A percentile compares a stretch with the other conserved stretches of the same genome.
Evolutionary conservation across 2,888 invertebrate genomes (phyloP).

Genomic region (Chorisops tibialis): DNA sequence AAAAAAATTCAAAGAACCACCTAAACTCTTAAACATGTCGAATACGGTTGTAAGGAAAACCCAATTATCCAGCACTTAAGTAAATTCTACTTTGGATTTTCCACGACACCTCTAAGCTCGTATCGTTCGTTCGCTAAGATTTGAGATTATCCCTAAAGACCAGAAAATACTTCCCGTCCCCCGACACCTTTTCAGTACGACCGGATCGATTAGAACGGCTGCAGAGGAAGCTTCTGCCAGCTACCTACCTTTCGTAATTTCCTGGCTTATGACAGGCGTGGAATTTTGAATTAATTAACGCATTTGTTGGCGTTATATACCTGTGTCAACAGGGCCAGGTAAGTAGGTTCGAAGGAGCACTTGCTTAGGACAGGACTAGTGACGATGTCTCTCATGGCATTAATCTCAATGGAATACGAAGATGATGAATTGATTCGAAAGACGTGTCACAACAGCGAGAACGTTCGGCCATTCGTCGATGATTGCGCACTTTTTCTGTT

Average conservation of each 20-base stretch:
- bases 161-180: constrained; percentile 12
- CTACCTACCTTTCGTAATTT: constrained; percentile 4
- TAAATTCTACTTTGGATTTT: constrained; percentile 20
- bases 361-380: background rate
- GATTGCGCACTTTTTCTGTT: constrained; percentile 13
- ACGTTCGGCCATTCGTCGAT: background rate
- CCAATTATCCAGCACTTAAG: constrained; percentile 23
- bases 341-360: background rate
- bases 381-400: background rate
- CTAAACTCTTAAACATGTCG: constrained; percentile 19
- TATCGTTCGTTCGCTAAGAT: constrained; percentile 15
- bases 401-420: background rate
- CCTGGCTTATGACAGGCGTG: constrained; percentile 18
- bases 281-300: constrained; percentile 25
- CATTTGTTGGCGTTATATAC: constrained; percentile 24
- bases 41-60: constrained; percentile 16
- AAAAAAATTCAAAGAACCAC: background rate
- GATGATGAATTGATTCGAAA: constrained; percentile 23
- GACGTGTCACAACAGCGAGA: constrained; percentile 18
- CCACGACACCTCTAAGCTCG: constrained; percentile 21
- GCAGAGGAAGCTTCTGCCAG: constrained; percentile 2
- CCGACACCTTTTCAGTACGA: background rate
- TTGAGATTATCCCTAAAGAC: constrained; percentile 18
- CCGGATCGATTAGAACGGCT: background rate
- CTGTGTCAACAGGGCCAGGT: constrained; percentile 21